A percentile compares a stretch with the other conserved stretches of the same genome.
Conservation (phyloP, 2,888 invertebrate genomes). For the Hypselothyrea guttata region DNA sequence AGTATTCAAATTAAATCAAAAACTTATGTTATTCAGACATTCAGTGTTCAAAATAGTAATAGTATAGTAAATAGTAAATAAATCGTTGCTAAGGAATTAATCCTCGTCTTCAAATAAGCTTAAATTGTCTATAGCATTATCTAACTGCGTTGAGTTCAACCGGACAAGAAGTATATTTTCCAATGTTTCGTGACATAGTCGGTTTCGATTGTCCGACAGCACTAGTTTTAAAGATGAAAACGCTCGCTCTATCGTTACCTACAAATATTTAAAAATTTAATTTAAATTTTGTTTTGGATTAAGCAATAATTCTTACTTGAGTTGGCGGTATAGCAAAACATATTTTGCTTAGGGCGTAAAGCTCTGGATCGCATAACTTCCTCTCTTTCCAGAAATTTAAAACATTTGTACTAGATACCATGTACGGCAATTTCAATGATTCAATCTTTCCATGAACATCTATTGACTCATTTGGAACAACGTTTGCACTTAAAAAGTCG, state of each 20-base stretch:
- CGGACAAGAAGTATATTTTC: conserved; percentile 9
- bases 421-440: conserved; percentile 8
- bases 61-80: neutral
- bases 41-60: neutral
- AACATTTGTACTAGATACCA: conserved; percentile 1
- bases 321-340: conserved; percentile 21
- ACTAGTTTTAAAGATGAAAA: conserved; percentile 12
- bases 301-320: neutral
- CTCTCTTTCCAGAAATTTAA: conserved; percentile 12
- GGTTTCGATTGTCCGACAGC: conserved; percentile 8
- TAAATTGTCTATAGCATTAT: neutral
- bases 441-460: conserved; percentile 19
- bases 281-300: conserved; percentile 2
- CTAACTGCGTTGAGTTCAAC: conserved; percentile 1
- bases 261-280: neutral
- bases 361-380: neutral
- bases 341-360: conserved; percentile 24
- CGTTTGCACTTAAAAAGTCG: conserved; percentile 13
- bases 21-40: neutral
- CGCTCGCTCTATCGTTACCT: conserved; percentile 4
- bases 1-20: neutral
- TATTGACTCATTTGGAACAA: conserved; percentile 18
- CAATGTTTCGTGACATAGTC: conserved; percentile 5
- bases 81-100: neutral
- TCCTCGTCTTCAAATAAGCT: conserved; percentile 1